phyloP scores from a whole-genome alignment of 2,888 invertebrate genomes.

The Thereva unica region DNA sequence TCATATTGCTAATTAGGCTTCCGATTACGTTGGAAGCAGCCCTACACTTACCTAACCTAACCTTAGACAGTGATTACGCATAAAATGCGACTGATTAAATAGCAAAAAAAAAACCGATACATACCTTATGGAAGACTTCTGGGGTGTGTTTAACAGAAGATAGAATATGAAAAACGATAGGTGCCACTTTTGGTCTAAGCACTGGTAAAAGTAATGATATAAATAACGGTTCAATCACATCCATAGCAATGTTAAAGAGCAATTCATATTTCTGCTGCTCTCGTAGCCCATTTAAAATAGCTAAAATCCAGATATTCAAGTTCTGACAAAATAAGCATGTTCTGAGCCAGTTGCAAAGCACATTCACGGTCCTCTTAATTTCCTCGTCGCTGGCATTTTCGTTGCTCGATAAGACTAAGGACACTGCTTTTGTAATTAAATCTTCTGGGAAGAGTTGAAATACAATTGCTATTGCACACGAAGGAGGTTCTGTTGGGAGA shows the following conservation, averaged over 20 bases:
- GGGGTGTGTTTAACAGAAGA: conserved; percentile 26
- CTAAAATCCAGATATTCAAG: conserved; percentile 68
- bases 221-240: conserved; percentile 66
- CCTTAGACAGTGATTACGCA: too few relatives aligned
- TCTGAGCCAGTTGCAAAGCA: conserved; percentile 71
- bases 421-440: conserved; percentile 52
- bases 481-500: conserved; percentile 46
- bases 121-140: conserved; percentile 24
- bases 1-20: too few relatives aligned
- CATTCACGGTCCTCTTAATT: conserved; percentile 65
- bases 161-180: conserved; percentile 24
- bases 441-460: conserved; percentile 53
- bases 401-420: conserved; percentile 42
- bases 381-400: conserved; percentile 60
- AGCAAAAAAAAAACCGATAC: background rate
- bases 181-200: conserved; percentile 21
- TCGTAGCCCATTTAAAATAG: conserved; percentile 68
- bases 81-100: background rate
- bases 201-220: conserved; percentile 54
- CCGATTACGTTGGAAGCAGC: too few relatives aligned
- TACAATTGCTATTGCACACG: conserved; percentile 54
- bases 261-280: conserved; percentile 63
- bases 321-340: conserved; percentile 67
- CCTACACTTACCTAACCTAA: too few relatives aligned
- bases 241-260: conserved; percentile 65